Percentiles rank a stretch among this genome's conserved stretches.
These are phyloP conservation scores for Hyperoodon ampullatus DNA, from an alignment of 2,113 vertebrate genomes.

Conservation along the genomic window DNA sequence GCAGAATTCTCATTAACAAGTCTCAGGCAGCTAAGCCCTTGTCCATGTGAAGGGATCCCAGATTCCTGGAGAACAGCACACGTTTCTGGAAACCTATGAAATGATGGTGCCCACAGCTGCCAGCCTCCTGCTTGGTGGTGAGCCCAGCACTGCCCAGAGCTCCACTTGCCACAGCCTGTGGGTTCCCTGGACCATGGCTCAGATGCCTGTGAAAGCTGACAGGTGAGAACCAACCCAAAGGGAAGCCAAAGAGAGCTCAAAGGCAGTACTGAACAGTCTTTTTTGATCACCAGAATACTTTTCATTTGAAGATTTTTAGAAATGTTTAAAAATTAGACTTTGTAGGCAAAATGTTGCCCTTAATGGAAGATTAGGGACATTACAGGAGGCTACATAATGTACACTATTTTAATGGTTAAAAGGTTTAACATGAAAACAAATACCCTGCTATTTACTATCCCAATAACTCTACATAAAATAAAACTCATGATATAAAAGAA, in stretches of 20 bases:
- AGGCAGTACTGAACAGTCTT: background rate
- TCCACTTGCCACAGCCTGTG: background rate
- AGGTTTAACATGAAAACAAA: slow-evolving; percentile 7
- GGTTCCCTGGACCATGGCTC: background rate
- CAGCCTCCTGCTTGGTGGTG: background rate
- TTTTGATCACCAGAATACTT: background rate
- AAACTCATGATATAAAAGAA: background rate
- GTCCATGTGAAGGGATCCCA: background rate
- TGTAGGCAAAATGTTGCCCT: background rate
- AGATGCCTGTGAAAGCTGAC: background rate
- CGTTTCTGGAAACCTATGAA: background rate
- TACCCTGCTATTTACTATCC: background rate
- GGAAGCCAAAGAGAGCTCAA: background rate
- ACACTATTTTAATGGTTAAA: background rate
- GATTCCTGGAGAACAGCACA: background rate
- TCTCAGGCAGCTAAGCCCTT: background rate
- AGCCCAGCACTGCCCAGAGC: background rate
- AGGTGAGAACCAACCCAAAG: background rate
- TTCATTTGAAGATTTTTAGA: background rate
- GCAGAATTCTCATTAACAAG: slow-evolving; percentile 1
- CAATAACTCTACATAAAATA: background rate
- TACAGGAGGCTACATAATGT: background rate
- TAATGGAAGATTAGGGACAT: background rate
- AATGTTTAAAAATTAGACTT: slow-evolving; percentile 31
- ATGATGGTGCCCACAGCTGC: background rate